Base-by-base conservation (phyloP, 2,797 vertebrate species). In the Thaleichthys pacificus region DNA sequence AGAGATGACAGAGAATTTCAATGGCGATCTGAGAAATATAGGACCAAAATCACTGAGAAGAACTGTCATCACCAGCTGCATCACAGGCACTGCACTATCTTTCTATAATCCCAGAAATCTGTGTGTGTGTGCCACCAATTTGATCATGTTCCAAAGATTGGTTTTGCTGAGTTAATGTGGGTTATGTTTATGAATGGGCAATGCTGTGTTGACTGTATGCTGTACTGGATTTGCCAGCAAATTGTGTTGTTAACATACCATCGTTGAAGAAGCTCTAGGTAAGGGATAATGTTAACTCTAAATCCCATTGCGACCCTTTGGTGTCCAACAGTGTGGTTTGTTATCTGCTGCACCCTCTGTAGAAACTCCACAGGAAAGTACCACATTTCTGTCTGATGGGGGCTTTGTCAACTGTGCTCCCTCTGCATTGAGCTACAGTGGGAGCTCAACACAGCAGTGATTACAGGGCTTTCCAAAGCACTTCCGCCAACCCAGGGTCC, bases 361-460 rank as follows among this genome's bases (percentile, higher is more conserved):
- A 71, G 47, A 22, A 30, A 19, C 69, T 42, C 28, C 61, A 66
- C 22, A 66, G 32, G 54, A 56, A 54, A 12, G 4, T 17, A 49
- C 76, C 80, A 57, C 26, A 71, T 71, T 77, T 80, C 87, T 88
- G 89, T 84, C 87, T 87, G 86, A 80, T 71, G 65, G 78, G 85
- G 86, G 77, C 75, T 22, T 69, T 84, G 84, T 82, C 86, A 85
- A 88, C 84, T 85, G 80, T 82, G 81, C 82, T 82, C 84, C 85
- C 66, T 81, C 76, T 80, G 89, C 57, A 80, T 38, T 74, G 78
- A 80, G 78, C 86, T 80, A 81, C 86, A 66, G 76, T 79, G 83
- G 86, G 84, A 89, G 75, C 63, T 82, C 73, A 84, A 73, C 83
- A 73, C 82, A 79, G 68, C 79, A 19, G 76, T 82, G 83, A 82